phyloP scores from a whole-genome alignment of 2,888 invertebrate genomes.

The Epinotia nisella region DNA sequence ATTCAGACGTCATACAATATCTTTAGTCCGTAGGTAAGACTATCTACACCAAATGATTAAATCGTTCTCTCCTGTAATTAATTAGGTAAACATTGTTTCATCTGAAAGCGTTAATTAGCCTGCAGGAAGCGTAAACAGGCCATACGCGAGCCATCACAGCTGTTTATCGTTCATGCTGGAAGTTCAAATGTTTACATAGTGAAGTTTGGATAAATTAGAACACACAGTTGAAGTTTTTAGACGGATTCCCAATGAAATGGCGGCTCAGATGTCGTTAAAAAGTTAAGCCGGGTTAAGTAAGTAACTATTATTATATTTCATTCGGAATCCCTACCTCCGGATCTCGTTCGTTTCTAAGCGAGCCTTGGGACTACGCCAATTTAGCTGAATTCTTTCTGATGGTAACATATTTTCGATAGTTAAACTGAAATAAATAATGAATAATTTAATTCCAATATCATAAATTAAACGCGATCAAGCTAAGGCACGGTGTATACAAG shows the following conservation, averaged over 20 bases:
- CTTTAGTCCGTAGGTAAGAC: not conserved
- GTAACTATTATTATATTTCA: not conserved
- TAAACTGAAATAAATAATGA: not conserved
- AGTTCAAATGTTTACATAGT: constrained; percentile 27
- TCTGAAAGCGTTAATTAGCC: constrained; percentile 32
- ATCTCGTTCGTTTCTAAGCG: not conserved
- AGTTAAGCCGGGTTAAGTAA: not conserved
- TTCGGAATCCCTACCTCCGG: not conserved
- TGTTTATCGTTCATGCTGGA: constrained; percentile 17
- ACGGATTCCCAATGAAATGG: not conserved
- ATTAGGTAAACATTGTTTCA: constrained; percentile 41
- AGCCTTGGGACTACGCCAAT: not conserved
- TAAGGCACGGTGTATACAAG: not conserved
- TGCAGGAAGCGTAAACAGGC: constrained; percentile 16
- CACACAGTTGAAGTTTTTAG: not conserved
- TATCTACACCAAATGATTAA: not conserved
- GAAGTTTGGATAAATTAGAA: constrained; percentile 1
- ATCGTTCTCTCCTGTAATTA: constrained; percentile 24
- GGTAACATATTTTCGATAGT: not conserved
- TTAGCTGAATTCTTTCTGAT: too few species aligned
- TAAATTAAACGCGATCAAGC: not conserved
- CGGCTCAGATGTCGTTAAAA: not conserved
- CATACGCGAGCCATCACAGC: constrained; percentile 36
- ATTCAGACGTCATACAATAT: not conserved
- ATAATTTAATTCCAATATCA: not conserved